Base-by-base conservation (phyloP, 2,888 invertebrate genomes). In the Eupithecia dodoneata region DNA sequence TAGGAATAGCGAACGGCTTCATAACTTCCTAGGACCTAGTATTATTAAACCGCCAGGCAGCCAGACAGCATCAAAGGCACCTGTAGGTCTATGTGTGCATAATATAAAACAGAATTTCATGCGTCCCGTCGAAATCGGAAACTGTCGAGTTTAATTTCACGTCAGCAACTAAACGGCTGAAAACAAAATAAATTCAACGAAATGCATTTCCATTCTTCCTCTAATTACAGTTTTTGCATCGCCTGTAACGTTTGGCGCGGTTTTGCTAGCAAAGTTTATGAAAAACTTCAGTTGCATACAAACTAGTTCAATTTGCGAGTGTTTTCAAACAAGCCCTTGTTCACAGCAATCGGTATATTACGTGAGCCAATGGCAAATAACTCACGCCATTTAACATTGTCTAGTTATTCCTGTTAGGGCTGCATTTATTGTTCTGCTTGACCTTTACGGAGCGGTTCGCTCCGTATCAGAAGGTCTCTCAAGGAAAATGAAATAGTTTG, bases 241-340 rank as follows among this genome's bases (percentile, higher is more conserved):
- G 83, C 80, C 44, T 77, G 86, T 85, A 84, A 82, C 87, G 86
- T 84, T 86, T 84, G 87, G 86, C 87, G 86, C 85, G 87, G 88
- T 87, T 88, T 84, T 87, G 83, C 85, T 78, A 83, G 83, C 81
- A 87, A 87, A 87, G 88, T 91, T 91, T 91, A 90, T 91, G 90
- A 91, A 91, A 92, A 91, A 90, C 91, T 90, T 89, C 87, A 86
- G 86, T 87, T 87, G 89, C 91, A 90, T 91, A 89, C 91, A 88
- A 91, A 92, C 87, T 88, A 89, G 89, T 89, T 90, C 85, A 87
- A 88, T 90, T 90, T 89, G 86, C 86, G 85, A 85, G 84, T 86
- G 86, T 86, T 87, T 85, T 85, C 86, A 84, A 88, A 89, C 87
- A 86, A 85, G 81, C 80, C 75, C 75, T 77, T 76, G 74, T 76